Evolutionary conservation across 2,888 invertebrate species (phyloP), one percentile per base, ranked within the genome.

Genomic region (Drosophila longiperda): DNA sequence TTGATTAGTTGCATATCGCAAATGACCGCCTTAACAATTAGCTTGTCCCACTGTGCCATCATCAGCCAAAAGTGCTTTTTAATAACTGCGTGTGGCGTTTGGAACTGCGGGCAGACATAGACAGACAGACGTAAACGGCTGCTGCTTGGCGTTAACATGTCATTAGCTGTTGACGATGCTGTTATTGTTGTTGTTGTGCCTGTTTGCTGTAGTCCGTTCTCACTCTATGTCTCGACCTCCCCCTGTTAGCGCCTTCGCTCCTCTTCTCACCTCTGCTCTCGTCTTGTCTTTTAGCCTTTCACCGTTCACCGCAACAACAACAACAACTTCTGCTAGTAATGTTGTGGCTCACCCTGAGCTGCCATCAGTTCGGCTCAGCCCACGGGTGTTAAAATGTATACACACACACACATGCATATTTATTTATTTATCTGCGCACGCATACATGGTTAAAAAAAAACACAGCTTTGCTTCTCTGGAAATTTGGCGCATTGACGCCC

Each of bases 331-430:
- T 67, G 79, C 83, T 78, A 79, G 81, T 87, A 82, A 88, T 88
- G 84, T 84, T 87, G 87, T 88, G 68, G 87, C 87, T 87, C 89
- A 89, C 87, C 89, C 87, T 87, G 87, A 87, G 84, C 87, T 88
- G 89, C 78, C 87, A 84, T 80, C 86, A 67, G 75, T 75, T 69
- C 80, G 66, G 65, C 54, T 78, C 84, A 69, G 73, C 86, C 85
- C 87, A 85, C 85, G 87, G 83, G 85, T 79, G 85, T 87, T 85
- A 79, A 86, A 63, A 53, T 59, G 53, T 62, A 15, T 48, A 20
- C 20, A 33, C 20, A 58, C 23, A 42, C 45, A 60, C 53, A 52
- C 45, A 59, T 50, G 8, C 15, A 45, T 8, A 45, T 2, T 15
- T 23, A 45, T 45, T 45, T 32, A 53, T 58, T 42, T 29, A 52